A percentile compares a stretch with the other conserved stretches of the same genome.
Evolutionary conservation across 2,797 vertebrate species (phyloP).

Genomic region (Halcyon leucocephala): DNA sequence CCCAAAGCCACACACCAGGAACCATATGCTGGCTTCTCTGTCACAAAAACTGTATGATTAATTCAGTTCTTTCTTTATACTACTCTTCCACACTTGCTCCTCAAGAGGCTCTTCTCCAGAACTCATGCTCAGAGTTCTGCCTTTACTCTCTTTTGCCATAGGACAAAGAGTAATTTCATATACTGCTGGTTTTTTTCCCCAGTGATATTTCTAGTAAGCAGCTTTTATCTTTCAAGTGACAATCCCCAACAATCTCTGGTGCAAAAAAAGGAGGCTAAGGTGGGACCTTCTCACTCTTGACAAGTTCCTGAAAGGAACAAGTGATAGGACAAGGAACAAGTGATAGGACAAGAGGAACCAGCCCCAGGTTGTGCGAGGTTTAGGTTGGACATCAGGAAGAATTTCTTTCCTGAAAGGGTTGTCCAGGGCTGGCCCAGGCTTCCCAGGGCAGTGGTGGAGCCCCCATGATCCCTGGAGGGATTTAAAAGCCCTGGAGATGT

Average conservation of each 20-base stretch:
- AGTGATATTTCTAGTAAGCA: not conserved
- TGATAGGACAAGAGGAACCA: too few species aligned
- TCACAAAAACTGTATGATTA: not conserved
- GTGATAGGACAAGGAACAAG: too few species aligned
- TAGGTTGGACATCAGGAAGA: too few species aligned
- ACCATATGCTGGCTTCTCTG: not conserved
- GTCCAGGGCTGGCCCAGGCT: too few species aligned
- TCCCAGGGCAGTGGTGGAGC: too few species aligned
- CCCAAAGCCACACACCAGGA: not conserved
- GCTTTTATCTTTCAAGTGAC: not conserved
- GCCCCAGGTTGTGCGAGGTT: too few species aligned
- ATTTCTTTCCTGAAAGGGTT: too few species aligned
- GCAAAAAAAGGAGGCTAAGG: not conserved
- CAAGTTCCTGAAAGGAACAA: too few species aligned
- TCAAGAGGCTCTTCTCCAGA: not conserved
- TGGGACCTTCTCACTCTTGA: too few species aligned
- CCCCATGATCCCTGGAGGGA: too few species aligned
- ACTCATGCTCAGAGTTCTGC: not conserved
- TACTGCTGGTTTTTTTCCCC: not conserved
- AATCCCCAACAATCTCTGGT: not conserved
- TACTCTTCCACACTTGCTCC: not conserved
- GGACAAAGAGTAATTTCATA: accelerated
- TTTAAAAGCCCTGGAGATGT: not conserved
- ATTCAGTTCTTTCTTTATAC: not conserved
- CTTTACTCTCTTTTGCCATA: not conserved